Conservation (phyloP, 2,113 vertebrate species). For the Vidua chalybeata region DNA sequence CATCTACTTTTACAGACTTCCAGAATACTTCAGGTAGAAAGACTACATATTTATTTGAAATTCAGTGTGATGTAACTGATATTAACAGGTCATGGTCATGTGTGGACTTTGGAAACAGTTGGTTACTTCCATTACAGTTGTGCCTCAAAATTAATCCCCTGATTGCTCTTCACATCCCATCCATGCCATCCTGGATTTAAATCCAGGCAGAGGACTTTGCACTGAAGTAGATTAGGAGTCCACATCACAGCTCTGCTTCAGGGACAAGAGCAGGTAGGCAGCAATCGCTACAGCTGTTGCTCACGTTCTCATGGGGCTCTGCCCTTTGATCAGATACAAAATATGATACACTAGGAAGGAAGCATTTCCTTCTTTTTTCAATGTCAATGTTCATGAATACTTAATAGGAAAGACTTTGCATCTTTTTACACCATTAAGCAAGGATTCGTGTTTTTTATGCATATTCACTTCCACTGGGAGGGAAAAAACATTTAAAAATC, state of each 20-base stretch:
- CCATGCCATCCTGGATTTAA: neutral
- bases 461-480: neutral
- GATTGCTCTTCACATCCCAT: neutral
- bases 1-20: neutral
- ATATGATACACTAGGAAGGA: neutral
- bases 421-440: constrained; percentile 24
- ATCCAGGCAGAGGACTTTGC: neutral
- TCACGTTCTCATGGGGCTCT: neutral
- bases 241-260: neutral
- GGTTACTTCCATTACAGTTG: neutral
- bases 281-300: rapidly evolving
- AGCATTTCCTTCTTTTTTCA: neutral
- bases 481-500: neutral
- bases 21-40: neutral
- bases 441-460: neutral
- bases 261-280: neutral
- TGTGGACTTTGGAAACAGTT: neutral
- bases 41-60: neutral
- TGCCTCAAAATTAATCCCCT: neutral
- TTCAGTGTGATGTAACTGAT: neutral
- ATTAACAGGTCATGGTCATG: neutral
- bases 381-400: neutral
- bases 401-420: neutral
- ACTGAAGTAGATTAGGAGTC: neutral
- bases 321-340: neutral